Evolutionary conservation across 2,888 invertebrate species (phyloP), one percentile per base, ranked within the genome.

Genomic region (Dione juno): DNA sequence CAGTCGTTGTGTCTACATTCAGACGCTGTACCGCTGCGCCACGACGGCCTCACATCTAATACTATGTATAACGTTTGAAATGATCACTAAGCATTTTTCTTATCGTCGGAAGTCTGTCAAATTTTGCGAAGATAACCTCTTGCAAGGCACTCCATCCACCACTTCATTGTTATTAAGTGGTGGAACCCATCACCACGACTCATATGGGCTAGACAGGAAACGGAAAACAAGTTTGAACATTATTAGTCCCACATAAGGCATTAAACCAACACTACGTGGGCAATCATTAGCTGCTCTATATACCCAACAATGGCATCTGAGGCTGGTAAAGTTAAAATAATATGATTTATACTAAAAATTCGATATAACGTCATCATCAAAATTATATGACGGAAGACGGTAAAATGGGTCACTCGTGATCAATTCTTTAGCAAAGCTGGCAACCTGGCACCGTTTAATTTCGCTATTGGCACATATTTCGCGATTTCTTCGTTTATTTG

Each of bases 391-490:
- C 28, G 14, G 21, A 54, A 35, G 53, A 67, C 59, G 43, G 9
- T 54, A 28, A n/a, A 61, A 61, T 66, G 40, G 63, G 67, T 67
- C 66, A 64, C 59, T 70, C 70, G 73, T 71, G 70, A 74, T 69
- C 67, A 57, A 58, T 57, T 37, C 58, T 41, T 72, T 63, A 59
- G 70, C 48, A 69, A 73, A 73, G 57, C 59, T 66, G 68, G 70
- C 73, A 74, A 69, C 70, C 59, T 66, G 68, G 70, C 73, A 74
- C 71, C 70, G 67, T 69, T 72, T 70, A 69, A 72, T 74, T 72
- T 68, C 64, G 66, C 59, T 70, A 68, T 72, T 74, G 72, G 66
- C 64, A 69, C 59, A 45, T 59, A 67, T 40, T 48, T 66, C 61
- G 70, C 63, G 72, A 72, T 72, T 66, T 58, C 19, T 67, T 59